A percentile compares a stretch with the other conserved stretches of the same genome.
Conservation (phyloP, 2,888 invertebrate species). For the Thera obeliscata region DNA sequence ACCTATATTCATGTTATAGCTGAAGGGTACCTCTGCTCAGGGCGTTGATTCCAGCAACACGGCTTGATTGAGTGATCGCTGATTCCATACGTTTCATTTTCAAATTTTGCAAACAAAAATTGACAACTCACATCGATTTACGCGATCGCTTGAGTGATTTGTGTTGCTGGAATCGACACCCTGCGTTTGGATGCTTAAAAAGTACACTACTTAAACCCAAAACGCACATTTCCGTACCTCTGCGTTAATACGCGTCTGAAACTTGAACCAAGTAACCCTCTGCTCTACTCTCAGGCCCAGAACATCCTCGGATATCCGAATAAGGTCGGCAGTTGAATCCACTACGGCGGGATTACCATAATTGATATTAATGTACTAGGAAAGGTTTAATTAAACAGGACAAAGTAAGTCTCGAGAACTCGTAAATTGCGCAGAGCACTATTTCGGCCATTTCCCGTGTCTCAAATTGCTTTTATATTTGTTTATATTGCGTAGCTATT, state of each 20-base stretch:
- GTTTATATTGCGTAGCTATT: constrained; percentile 36
- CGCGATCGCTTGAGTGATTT: no score
- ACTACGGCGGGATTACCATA: constrained; percentile 71
- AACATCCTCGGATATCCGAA: constrained; percentile 37
- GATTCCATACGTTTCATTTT: no score
- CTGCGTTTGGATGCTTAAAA: neutral
- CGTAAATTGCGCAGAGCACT: constrained; percentile 46
- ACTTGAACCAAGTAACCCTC: constrained; percentile 18
- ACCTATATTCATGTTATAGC: no score
- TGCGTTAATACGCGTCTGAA: neutral
- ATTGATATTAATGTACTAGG: constrained; percentile 76
- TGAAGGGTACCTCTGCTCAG: no score
- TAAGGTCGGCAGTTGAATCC: constrained; percentile 64
- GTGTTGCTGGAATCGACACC: no score
- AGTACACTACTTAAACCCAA: neutral
- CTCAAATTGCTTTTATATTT: constrained; percentile 43
- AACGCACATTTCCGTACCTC: neutral
- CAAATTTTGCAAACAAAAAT: no score
- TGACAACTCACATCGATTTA: no score
- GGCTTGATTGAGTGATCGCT: no score
- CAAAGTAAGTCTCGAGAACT: constrained; percentile 54
- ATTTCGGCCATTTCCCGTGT: constrained; percentile 42
- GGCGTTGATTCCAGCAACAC: no score
- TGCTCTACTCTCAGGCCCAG: constrained; percentile 36
- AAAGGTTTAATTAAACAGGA: constrained; percentile 74